Conservation (phyloP, 1,140 invertebrate species). For the Hycleus cichorii region DNA sequence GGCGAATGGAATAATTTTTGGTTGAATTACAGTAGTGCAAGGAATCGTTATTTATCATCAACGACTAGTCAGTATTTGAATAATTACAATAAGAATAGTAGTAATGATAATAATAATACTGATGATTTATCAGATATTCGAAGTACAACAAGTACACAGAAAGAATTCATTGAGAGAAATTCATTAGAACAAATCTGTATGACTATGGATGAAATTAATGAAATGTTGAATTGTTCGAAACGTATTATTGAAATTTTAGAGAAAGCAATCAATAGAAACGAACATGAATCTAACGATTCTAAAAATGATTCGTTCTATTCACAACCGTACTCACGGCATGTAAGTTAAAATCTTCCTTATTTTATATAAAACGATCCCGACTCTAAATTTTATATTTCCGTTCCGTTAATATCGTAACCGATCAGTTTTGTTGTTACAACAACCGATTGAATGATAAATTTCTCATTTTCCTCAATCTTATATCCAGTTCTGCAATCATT, state of each 20-base stretch:
- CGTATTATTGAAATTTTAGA: conserved; percentile 33
- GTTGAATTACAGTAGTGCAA: conserved; percentile 37
- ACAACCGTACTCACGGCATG: conserved; percentile 16
- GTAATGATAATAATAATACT: conserved; percentile 23
- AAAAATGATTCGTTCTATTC: conserved; percentile 36
- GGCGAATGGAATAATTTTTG: conserved; percentile 43
- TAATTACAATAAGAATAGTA: not conserved
- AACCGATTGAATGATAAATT: no score
- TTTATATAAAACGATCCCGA: no score
- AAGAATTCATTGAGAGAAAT: conserved; percentile 32
- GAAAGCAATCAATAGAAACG: conserved; percentile 28
- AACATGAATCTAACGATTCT: conserved; percentile 25
- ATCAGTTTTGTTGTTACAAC: no score
- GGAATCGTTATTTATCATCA: conserved; percentile 30
- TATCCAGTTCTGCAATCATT: no score
- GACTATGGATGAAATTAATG: conserved; percentile 35
- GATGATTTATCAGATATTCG: conserved; percentile 33
- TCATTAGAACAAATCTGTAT: conserved; percentile 30
- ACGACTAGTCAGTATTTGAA: conserved; percentile 25
- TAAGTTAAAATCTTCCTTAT: not conserved
- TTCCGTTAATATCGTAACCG: no score
- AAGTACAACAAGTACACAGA: conserved; percentile 35
- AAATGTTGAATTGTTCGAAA: conserved; percentile 30
- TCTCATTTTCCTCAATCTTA: no score
- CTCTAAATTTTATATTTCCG: no score